Base-by-base conservation (phyloP, 2,888 invertebrate genomes). In the Drosophila kuntzei region DNA sequence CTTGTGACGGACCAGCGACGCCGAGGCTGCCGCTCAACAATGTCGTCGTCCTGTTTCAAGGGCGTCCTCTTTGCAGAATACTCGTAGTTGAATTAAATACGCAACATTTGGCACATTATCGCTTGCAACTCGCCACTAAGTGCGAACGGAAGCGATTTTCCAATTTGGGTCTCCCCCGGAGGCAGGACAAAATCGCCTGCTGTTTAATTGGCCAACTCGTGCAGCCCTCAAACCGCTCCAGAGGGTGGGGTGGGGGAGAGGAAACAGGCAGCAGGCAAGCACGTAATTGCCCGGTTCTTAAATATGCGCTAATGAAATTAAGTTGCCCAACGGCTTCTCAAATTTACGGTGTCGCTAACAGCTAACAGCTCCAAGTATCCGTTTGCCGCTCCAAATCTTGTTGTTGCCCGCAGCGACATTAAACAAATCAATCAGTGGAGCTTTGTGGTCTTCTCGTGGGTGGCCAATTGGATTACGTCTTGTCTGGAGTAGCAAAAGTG, bases 361-460 rank as follows among this genome's bases (percentile, higher is more conserved):
- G 53, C 54, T 32, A 67, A 62, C 73, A 47, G 54, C 54, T 50
- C 46, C 46, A 16, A 59, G 49, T 58, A 43, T 63, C 43, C 58
- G 34, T 32, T 60, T 37, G 27, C 29, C 32, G 43, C 32, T 39
- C 44, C 27, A 20, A 49, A 47, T 58, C 70, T 22, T 27, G 53
- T 57, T 61, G 57, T 57, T 61, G 57, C 74, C 80, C 71, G 71
- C 66, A 63, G 79, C 64, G 72, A 77, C 85, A 84, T 81, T 84
- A 84, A 87, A 87, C 89, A 86, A 87, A 87, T 87, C 89, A 87
- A 87, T 87, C 86, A 87, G 87, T 72, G 71, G 57, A 65, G 69
- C 76, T 84, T 82, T 84, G 87, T 59, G 78, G 79, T 70, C 16
- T 16, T 65, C 34, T 53, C 59, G 58, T 49, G 70, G 75, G 20